Conservation (phyloP, 2,888 invertebrate species). For the Callyntrura sp. region DNA sequence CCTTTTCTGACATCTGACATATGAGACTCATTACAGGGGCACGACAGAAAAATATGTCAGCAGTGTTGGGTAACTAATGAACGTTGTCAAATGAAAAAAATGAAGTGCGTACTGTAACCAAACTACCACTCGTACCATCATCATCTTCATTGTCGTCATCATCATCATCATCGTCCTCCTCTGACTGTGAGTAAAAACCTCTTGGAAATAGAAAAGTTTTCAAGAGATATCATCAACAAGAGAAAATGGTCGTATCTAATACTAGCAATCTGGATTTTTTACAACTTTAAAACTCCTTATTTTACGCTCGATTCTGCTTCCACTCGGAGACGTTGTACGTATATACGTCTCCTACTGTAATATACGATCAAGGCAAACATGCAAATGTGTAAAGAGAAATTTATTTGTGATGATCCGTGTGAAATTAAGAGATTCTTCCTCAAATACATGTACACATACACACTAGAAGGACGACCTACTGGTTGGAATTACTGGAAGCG, state of each 20-base stretch:
- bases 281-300: background rate
- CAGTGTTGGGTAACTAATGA: constrained; percentile 71
- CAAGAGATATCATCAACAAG: constrained; percentile 31
- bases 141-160: background rate
- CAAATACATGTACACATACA: background rate
- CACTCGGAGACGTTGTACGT: background rate
- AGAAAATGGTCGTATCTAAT: constrained; percentile 26
- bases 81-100: constrained; percentile 68
- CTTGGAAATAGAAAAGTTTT: background rate
- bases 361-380: background rate
- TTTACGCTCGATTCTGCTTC: too few relatives aligned
- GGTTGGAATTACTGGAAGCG: background rate
- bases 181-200: too few relatives aligned
- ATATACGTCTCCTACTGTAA: background rate
- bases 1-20: constrained; percentile 67
- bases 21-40: constrained; percentile 69
- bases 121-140: background rate
- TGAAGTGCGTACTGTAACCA: constrained; percentile 34
- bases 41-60: constrained; percentile 74
- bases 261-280: background rate
- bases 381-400: constrained; percentile 25
- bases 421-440: constrained; percentile 43
- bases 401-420: constrained; percentile 53
- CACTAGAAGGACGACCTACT: background rate
- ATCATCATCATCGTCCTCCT: constrained; percentile 5